phyloP scores from a whole-genome alignment of 2,797 vertebrate genomes.

The Iguana delicatissima region DNA sequence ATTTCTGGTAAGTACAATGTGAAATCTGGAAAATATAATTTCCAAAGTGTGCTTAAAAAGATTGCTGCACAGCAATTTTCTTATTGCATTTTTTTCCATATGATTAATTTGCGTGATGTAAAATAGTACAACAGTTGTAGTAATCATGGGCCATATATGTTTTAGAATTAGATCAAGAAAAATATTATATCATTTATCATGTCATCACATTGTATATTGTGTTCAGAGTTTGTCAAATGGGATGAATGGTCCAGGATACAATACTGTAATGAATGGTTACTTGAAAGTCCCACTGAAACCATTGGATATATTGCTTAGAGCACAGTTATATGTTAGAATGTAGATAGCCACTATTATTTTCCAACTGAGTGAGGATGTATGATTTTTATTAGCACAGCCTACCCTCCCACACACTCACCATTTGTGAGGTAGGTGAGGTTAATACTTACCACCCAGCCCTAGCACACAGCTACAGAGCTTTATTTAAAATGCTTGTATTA shows the following conservation, averaged over 20 bases:
- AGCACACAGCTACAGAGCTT: neutral
- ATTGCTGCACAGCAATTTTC: neutral
- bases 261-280: neutral
- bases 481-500: neutral
- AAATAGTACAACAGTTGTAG: neutral
- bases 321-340: neutral
- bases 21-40: constrained; percentile 30
- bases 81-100: neutral
- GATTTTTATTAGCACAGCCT: neutral
- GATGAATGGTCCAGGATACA: neutral
- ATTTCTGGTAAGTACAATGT: constrained; percentile 36
- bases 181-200: neutral
- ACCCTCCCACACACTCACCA: neutral
- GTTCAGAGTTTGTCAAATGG: neutral
- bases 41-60: neutral
- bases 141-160: neutral
- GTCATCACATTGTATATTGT: neutral
- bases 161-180: neutral
- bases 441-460: neutral
- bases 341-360: neutral
- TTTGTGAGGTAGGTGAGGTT: neutral
- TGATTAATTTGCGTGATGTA: neutral
- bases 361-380: neutral
- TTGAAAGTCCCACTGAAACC: neutral
- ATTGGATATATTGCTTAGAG: neutral